A percentile compares a stretch with the other conserved stretches of the same genome.
These are phyloP conservation scores for Diarsia mendica DNA, from an alignment of 2,888 invertebrate species.

Conservation along the genomic window DNA sequence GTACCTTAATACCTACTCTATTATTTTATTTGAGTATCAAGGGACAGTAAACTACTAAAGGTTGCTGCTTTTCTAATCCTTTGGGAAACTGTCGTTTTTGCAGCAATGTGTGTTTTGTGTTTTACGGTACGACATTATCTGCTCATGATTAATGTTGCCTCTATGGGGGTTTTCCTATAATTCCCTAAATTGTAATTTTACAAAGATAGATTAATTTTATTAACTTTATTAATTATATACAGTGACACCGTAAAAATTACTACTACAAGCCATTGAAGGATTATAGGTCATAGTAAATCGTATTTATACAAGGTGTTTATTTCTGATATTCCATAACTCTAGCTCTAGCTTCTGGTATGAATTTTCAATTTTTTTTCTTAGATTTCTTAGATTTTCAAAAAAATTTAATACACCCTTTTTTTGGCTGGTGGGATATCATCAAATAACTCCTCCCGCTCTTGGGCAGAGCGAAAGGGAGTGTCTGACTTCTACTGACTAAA, in stretches of 20 bases:
- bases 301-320: neutral
- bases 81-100: constrained; percentile 14
- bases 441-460: no score
- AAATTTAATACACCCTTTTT: no score
- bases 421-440: no score
- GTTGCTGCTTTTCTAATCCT: neutral
- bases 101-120: constrained; percentile 1
- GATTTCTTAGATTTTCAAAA: no score
- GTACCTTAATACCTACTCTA: neutral
- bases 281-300: neutral
- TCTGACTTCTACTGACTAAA: no score
- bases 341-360: no score
- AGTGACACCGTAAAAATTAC: neutral
- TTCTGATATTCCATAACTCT: no score
- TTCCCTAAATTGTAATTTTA: neutral
- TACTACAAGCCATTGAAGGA: neutral
- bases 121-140: neutral
- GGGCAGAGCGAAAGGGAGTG: no score
- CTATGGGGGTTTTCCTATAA: neutral
- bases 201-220: neutral
- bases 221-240: neutral
- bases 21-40: neutral
- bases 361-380: no score
- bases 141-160: neutral
- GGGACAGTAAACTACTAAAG: constrained; percentile 5